Conservation (phyloP, 64 coral and sea anemone genomes). For the Stylophora pistillata region DNA sequence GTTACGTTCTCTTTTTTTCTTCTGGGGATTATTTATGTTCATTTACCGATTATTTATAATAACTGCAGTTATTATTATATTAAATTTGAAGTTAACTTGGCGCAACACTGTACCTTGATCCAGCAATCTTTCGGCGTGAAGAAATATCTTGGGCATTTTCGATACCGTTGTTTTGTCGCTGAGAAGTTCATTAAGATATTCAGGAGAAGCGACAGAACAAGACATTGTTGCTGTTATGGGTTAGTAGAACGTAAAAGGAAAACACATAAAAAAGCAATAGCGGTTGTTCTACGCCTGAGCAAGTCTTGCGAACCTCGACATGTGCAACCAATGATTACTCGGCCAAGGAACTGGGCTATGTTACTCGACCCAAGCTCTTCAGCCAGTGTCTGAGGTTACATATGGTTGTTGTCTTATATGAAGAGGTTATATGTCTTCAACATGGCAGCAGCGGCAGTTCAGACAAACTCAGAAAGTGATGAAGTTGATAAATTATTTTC, state of each 20-base stretch:
- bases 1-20: conserved; percentile 65
- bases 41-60: conserved; percentile 79
- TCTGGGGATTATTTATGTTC: conserved; percentile 70
- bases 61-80: conserved; percentile 82
- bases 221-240: conserved; percentile 80
- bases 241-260: conserved; percentile 79
- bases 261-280: conserved; percentile 71
- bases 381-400: not conserved
- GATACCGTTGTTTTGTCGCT: conserved; percentile 92
- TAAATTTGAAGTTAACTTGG: conserved; percentile 59
- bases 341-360: conserved; percentile 14
- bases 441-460: conserved; percentile 49
- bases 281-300: conserved; percentile 39
- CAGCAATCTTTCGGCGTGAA: conserved; percentile 82
- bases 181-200: conserved; percentile 90
- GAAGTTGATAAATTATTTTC: conserved; percentile 58
- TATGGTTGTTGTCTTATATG: not conserved
- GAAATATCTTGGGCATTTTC: conserved; percentile 96
- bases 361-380: too few species aligned
- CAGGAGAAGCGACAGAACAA: conserved; percentile 65
- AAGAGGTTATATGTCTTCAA: conserved; percentile 7
- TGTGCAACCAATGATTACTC: conserved; percentile 51
- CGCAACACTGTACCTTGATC: conserved; percentile 78
- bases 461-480: conserved; percentile 1
- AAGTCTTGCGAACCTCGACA: conserved; percentile 54